Evolutionary conservation across 2,888 invertebrate species (phyloP), one percentile per base, ranked within the genome.

Genomic region (Dolichopus griseipennis): DNA sequence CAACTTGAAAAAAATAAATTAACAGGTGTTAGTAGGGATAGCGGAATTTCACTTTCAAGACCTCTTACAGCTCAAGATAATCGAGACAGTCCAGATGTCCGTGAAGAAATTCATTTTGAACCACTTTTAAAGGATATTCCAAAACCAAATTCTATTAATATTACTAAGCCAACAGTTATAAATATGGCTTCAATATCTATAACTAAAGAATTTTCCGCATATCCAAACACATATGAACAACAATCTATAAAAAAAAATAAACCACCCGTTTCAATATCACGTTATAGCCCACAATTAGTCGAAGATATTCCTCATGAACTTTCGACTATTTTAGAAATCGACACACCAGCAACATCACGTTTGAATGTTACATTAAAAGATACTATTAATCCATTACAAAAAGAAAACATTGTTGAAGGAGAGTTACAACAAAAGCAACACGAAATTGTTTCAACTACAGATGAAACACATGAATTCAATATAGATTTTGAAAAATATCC

Each of bases 311-410:
- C 75, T 0, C 88, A 88, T 74, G 88, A 89, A 76, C 78, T 89
- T 64, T 89, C 89, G 9, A 88, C 88, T 2, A 89, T 89, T 64
- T 79, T 86, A 1, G 89, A 89, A 79, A 86, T 88, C 4, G 89
- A 89, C 72, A 88, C 88, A 0, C 88, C 88, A 0, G 84, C 84
- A 73, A 87, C 88, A 68, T 80, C 83, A n/a, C 76, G 76, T 52
- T 68, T 75, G 9, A 74, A 72, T 63, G 70, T 72, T n/a, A 10
- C n/a, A 22, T 8, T 34, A 2, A 33, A 37, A 37, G 34, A 64
- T 21, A 72, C 74, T 15, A n/a, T 69, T 65, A 61, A 66, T 41
- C 67, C 34, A 61, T 67, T 41, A 43, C 41, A 34, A 12, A 67
- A 62, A 66, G 43, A 61, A 10, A 8, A 71, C 9, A 22, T 52